phyloP scores from a whole-genome alignment of 2,113 vertebrate genomes.

The Chrysochloris asiatica region DNA sequence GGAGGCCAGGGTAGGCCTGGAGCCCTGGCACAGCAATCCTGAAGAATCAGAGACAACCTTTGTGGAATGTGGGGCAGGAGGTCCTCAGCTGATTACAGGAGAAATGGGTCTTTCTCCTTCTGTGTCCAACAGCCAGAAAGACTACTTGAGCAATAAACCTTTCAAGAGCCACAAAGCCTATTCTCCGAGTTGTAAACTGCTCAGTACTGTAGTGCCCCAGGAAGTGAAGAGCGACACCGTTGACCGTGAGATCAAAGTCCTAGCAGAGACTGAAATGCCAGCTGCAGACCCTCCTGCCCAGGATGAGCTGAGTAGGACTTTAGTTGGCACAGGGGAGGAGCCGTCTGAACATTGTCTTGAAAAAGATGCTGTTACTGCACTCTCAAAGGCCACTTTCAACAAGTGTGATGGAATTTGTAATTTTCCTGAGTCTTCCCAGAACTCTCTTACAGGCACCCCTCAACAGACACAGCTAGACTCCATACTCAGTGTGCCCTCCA shows the following conservation, averaged over 20 bases:
- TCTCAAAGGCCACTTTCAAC: constrained; percentile 42
- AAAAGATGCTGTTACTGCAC: constrained; percentile 32
- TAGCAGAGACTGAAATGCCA: background rate
- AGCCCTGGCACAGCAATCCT: constrained; percentile 79
- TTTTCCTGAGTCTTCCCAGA: constrained; percentile 63
- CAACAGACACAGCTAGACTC: constrained; percentile 40
- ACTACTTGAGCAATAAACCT: constrained; percentile 81
- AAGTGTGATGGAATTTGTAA: constrained; percentile 54
- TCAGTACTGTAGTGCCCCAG: constrained; percentile 41
- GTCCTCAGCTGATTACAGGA: constrained; percentile 51
- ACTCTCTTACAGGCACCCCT: background rate
- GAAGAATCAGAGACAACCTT: constrained; percentile 74
- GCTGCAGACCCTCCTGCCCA: constrained; percentile 32
- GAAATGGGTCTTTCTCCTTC: constrained; percentile 47
- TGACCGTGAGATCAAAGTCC: constrained; percentile 56
- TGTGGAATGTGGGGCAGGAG: constrained; percentile 55
- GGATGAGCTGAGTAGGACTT: constrained; percentile 61
- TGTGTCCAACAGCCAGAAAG: constrained; percentile 58
- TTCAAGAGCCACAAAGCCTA: constrained; percentile 77
- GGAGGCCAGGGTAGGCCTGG: constrained; percentile 88
- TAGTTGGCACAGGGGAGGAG: constrained; percentile 64
- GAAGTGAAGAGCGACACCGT: constrained; percentile 50
- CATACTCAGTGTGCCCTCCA: background rate
- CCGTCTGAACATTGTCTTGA: constrained; percentile 62
- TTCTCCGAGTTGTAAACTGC: constrained; percentile 59